A percentile compares a stretch with the other conserved stretches of the same genome.
Evolutionary conservation across 2,113 vertebrate species (phyloP).

Genomic region (Sinocyclocheilus grahami): DNA sequence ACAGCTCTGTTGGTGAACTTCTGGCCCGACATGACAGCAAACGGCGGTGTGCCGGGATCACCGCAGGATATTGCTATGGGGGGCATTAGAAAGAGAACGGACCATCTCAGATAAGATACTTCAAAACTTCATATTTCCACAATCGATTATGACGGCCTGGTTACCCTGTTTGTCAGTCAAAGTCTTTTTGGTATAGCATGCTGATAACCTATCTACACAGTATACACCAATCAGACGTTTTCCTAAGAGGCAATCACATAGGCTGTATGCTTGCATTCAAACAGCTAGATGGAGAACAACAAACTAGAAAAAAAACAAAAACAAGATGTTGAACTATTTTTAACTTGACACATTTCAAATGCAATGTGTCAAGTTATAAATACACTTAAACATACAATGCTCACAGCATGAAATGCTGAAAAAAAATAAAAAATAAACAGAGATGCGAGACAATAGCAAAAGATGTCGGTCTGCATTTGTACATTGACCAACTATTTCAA

Average conservation of each 20-base stretch:
- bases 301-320: too few relatives aligned
- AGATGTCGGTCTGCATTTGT: not conserved
- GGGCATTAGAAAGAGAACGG: conserved; percentile 13
- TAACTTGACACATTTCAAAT: conserved; percentile 37
- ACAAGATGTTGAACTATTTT: not conserved
- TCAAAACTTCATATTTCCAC: not conserved
- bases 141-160: too few relatives aligned
- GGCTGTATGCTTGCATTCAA: not conserved
- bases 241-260: not conserved
- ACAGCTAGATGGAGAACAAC: not conserved
- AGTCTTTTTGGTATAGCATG: too few relatives aligned
- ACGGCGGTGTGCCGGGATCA: conserved; percentile 91
- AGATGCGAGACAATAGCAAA: not conserved
- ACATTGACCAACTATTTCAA: not conserved
- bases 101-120: not conserved
- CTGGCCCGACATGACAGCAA: conserved; percentile 83
- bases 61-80: conserved; percentile 89
- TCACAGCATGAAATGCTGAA: not conserved
- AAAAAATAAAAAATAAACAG: not conserved
- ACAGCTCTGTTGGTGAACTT: conserved; percentile 83
- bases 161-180: too few relatives aligned
- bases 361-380: not conserved
- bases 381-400: not conserved
- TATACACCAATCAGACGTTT: not conserved
- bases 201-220: too few relatives aligned